These are phyloP conservation scores for Pollenia griseotomentosa DNA, from an alignment of 2,888 invertebrate genomes.

Conservation along the genomic window DNA sequence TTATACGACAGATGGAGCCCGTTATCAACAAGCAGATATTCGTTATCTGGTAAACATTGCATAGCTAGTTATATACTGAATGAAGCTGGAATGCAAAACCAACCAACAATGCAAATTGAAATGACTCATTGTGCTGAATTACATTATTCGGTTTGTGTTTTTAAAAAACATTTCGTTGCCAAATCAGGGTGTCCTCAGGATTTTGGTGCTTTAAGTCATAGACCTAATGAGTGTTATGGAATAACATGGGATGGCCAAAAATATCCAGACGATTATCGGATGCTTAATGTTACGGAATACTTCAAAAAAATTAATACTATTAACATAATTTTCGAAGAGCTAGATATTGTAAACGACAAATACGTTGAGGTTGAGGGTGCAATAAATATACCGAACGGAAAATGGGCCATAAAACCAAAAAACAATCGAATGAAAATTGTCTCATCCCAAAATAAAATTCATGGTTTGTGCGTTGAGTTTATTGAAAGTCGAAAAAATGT, in stretches of 20 bases:
- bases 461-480: conserved; percentile 74
- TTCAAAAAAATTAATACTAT: conserved; percentile 76
- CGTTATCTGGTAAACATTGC: conserved; percentile 77
- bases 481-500: conserved; percentile 70
- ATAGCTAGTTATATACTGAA: conserved; percentile 69
- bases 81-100: background rate
- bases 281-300: conserved; percentile 75
- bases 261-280: conserved; percentile 69
- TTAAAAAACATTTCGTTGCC: conserved; percentile 74
- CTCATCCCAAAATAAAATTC: background rate
- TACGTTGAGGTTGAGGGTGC: conserved; percentile 74
- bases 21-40: conserved; percentile 71
- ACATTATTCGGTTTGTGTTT: conserved; percentile 79
- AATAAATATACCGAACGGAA: conserved; percentile 2
- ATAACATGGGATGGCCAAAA: conserved; percentile 75
- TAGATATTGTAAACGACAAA: conserved; percentile 66
- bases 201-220: conserved; percentile 77
- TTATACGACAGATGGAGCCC: conserved; percentile 64
- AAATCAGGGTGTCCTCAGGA: conserved; percentile 77
- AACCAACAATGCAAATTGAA: conserved; percentile 56
- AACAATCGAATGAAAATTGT: conserved; percentile 70
- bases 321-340: conserved; percentile 71
- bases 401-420: conserved; percentile 75
- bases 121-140: conserved; percentile 76
- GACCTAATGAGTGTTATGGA: conserved; percentile 79